Evolutionary conservation across 2,888 invertebrate genomes (phyloP).

Genomic region (Cantharis nigra): DNA sequence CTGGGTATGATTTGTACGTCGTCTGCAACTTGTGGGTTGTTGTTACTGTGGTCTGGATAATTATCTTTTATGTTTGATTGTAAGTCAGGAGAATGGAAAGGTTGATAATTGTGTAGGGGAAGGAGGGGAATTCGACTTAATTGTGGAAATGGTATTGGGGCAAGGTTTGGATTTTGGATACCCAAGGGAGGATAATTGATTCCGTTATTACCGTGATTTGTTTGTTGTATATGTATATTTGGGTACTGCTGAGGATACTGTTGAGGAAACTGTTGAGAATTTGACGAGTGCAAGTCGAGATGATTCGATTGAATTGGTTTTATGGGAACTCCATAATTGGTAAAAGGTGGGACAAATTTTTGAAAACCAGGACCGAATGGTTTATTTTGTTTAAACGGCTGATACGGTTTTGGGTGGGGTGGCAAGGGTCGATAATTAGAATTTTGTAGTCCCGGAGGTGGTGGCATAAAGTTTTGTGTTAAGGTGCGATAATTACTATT

Average conservation of each 20-base stretch:
- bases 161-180: neutral
- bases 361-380: neutral
- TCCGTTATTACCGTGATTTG: slow-evolving; percentile 3
- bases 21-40: slow-evolving; percentile 1
- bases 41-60: slow-evolving; percentile 3
- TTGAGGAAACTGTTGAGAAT: neutral
- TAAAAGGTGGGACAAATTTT: neutral
- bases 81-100: slow-evolving; percentile 52
- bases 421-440: neutral
- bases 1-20: slow-evolving; percentile 66
- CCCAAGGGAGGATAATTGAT: neutral
- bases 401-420: slow-evolving; percentile 3
- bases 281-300: neutral
- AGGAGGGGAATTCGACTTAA: slow-evolving; percentile 57
- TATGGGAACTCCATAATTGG: neutral
- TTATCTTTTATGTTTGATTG: slow-evolving; percentile 14
- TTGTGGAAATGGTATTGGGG: slow-evolving; percentile 67
- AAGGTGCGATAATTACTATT: slow-evolving; percentile 31
- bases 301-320: neutral
- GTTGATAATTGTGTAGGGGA: slow-evolving; percentile 60
- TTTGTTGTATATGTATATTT: slow-evolving; percentile 12
- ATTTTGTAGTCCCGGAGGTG: slow-evolving; percentile 3
- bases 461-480: slow-evolving; percentile 24
- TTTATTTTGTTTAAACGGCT: slow-evolving; percentile 25
- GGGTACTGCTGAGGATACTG: neutral